These are phyloP conservation scores for Hippoglossus hippoglossus DNA, from an alignment of 2,797 vertebrate genomes.

Conservation along the genomic window DNA sequence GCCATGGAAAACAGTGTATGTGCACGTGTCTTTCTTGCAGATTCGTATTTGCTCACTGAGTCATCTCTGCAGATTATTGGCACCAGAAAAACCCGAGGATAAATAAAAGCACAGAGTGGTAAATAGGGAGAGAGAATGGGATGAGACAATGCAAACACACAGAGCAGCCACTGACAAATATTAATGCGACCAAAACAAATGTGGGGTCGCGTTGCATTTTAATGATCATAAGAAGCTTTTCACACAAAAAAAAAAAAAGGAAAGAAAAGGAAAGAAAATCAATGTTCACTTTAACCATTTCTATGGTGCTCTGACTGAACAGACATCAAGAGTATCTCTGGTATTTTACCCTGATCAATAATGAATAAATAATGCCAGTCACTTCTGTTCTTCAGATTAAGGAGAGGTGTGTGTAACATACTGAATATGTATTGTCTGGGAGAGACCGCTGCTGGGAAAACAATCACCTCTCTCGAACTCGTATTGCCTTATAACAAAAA, in stretches of 20 bases:
- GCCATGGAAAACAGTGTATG: no score
- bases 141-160: constrained; percentile 37
- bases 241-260: constrained; percentile 16
- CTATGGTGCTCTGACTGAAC: constrained; percentile 36
- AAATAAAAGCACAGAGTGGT: constrained; percentile 3
- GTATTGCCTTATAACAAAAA: constrained; percentile 29
- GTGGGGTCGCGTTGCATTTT: constrained; percentile 42
- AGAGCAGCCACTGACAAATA: constrained; percentile 36
- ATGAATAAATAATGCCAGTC: constrained; percentile 58
- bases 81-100: neutral
- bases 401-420: constrained; percentile 23
- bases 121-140: constrained; percentile 7
- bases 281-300: constrained; percentile 21
- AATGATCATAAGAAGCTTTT: constrained; percentile 41
- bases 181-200: constrained; percentile 44
- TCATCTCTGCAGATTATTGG: neutral
- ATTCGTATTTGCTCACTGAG: constrained; percentile 2
- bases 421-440: constrained; percentile 44
- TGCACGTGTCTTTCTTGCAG: neutral
- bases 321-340: constrained; percentile 43
- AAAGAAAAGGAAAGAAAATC: constrained; percentile 23
- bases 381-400: constrained; percentile 42
- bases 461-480: constrained; percentile 3
- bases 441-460: constrained; percentile 24
- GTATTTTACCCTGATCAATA: constrained; percentile 57